Evolutionary conservation across 2,797 vertebrate species (phyloP).

Genomic region (Silurus lanzhouensis): DNA sequence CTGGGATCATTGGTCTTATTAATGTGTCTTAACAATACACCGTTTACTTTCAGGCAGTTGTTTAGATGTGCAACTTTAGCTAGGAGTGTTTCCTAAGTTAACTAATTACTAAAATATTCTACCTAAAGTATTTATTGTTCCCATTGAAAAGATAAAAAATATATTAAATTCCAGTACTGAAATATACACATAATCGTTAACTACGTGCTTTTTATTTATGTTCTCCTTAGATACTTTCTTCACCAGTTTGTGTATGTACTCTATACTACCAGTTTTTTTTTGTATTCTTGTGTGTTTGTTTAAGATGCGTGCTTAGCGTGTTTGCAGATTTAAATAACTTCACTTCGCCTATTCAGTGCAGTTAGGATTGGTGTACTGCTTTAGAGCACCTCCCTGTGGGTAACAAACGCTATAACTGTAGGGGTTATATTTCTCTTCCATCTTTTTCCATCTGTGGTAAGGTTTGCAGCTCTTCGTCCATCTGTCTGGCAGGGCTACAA

Average conservation of each 20-base stretch:
- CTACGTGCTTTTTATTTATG: not conserved
- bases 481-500: conserved; percentile 60
- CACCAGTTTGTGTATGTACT: not conserved
- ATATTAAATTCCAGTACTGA: conserved; percentile 20
- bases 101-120: not conserved
- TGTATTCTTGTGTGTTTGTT: not conserved
- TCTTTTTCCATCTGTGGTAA: conserved; percentile 70
- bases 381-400: conserved; percentile 46
- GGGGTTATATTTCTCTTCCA: conserved; percentile 52
- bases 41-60: conserved; percentile 15
- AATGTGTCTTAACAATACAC: not conserved
- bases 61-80: conserved; percentile 10
- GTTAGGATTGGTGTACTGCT: conserved; percentile 33
- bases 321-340: conserved; percentile 16
- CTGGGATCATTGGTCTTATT: conserved; percentile 4
- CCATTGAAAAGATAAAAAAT: conserved; percentile 38
- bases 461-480: conserved; percentile 52
- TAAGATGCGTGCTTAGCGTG: not conserved
- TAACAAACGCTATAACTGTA: conserved; percentile 32
- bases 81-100: not conserved
- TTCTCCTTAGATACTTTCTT: not conserved
- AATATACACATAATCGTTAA: conserved; percentile 30
- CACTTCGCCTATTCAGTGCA: conserved; percentile 46
- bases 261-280: not conserved
- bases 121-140: conserved; percentile 44